Percentiles rank a stretch among this genome's conserved stretches.
These are phyloP conservation scores for Trachelus troglodyta DNA, from an alignment of 2,888 invertebrate species.

Conservation along the genomic window DNA sequence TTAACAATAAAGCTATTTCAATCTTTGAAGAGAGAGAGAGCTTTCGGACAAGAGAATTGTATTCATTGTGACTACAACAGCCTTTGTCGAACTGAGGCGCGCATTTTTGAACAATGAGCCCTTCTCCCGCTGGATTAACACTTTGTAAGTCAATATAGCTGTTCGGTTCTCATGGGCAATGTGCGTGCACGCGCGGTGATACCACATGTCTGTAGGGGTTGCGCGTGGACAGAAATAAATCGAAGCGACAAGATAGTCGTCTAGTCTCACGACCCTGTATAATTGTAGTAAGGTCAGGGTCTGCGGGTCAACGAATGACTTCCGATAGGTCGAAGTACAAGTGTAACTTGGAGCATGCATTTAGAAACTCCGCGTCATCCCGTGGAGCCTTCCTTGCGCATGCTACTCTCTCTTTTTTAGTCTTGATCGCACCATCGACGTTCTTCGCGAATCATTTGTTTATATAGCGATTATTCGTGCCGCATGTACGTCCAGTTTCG, in stretches of 20 bases:
- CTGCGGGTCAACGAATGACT: background rate
- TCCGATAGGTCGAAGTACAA: background rate
- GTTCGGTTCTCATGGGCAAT: background rate
- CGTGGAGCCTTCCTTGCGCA: background rate
- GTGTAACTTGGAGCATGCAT: background rate
- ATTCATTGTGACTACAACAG: background rate
- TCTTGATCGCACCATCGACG: background rate
- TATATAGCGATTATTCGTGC: background rate
- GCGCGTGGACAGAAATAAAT: slow-evolving; percentile 6
- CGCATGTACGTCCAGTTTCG: background rate
- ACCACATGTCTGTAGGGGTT: background rate
- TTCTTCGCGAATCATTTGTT: background rate
- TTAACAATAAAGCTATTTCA: background rate
- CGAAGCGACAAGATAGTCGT: slow-evolving; percentile 1
- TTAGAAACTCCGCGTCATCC: background rate
- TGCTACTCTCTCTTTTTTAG: background rate
- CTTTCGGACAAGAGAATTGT: background rate
- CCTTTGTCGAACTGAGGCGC: background rate
- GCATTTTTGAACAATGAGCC: background rate
- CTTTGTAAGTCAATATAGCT: background rate
- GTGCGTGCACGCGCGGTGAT: background rate
- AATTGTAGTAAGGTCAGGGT: slow-evolving; percentile 13
- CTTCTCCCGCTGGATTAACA: background rate
- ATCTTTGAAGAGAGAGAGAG: background rate
- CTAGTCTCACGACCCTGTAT: background rate